Evolutionary conservation across 2,797 vertebrate genomes (phyloP).

Genomic region (Notoglanidium macrostoma): DNA sequence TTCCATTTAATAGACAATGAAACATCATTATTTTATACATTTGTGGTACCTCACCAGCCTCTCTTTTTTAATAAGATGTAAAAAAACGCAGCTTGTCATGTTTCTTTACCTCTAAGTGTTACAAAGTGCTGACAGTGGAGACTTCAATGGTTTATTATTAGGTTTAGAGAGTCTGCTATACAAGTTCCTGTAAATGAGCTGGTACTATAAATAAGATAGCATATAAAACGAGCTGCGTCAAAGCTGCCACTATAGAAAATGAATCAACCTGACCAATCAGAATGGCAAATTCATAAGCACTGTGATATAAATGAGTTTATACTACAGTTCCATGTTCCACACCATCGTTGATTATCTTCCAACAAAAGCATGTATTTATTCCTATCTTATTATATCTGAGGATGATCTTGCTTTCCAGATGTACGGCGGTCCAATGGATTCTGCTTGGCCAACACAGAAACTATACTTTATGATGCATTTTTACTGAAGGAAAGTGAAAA

Average conservation of each 20-base stretch:
- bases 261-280: neutral
- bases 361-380: neutral
- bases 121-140: too few species aligned
- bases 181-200: neutral
- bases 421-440: constrained; percentile 87
- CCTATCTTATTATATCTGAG: neutral
- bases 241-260: neutral
- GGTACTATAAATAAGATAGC: neutral
- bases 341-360: neutral
- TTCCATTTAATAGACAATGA: neutral
- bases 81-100: neutral
- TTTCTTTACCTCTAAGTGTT: neutral
- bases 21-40: neutral
- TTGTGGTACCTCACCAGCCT: neutral
- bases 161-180: neutral
- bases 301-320: neutral
- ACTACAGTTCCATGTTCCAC: neutral
- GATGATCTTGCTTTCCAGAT: constrained; percentile 68
- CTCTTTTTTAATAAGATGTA: neutral
- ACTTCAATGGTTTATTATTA: neutral
- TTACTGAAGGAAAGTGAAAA: constrained; percentile 76
- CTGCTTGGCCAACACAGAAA: constrained; percentile 88
- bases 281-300: neutral
- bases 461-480: constrained; percentile 82
- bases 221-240: neutral